These are phyloP conservation scores for Brachystomella parvula DNA, from an alignment of 1,140 invertebrate species.

Conservation along the genomic window DNA sequence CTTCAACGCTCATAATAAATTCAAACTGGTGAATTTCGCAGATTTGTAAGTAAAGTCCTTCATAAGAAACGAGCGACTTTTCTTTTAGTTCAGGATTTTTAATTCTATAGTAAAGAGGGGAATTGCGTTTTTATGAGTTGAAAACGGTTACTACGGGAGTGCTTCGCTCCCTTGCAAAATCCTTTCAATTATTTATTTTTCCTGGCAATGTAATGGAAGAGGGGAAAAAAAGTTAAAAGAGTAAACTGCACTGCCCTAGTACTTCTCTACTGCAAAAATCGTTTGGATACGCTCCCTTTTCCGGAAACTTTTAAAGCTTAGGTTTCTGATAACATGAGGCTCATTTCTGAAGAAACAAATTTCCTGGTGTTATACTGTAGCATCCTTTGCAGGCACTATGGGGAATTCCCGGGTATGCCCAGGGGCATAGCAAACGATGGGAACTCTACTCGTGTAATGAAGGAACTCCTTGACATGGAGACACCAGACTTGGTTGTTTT, in stretches of 20 bases:
- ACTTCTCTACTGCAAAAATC: not conserved
- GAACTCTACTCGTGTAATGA: slow-evolving; percentile 14
- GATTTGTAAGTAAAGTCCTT: slow-evolving; percentile 14
- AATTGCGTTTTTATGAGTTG: too few relatives aligned
- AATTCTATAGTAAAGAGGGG: not conserved
- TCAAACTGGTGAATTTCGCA: slow-evolving; percentile 16
- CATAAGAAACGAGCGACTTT: not conserved
- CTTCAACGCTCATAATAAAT: slow-evolving; percentile 11
- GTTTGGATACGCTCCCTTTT: not conserved
- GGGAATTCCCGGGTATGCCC: slow-evolving; percentile 13
- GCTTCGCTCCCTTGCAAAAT: not conserved
- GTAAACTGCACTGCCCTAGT: not conserved
- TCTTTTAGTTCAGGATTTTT: not conserved
- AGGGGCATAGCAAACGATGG: slow-evolving; percentile 3
- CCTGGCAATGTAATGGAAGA: not conserved
- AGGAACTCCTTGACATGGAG: not conserved
- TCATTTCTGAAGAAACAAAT: not conserved
- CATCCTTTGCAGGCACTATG: slow-evolving; percentile 20
- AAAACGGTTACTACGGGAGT: too few relatives aligned
- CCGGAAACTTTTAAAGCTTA: not conserved
- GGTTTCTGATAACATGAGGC: not conserved
- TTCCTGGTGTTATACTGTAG: not conserved
- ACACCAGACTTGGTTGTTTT: slow-evolving; percentile 21
- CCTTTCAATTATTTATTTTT: not conserved
- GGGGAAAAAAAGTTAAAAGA: not conserved